Base-by-base conservation (phyloP, 1,140 invertebrate species). In the Littorina saxatilis region DNA sequence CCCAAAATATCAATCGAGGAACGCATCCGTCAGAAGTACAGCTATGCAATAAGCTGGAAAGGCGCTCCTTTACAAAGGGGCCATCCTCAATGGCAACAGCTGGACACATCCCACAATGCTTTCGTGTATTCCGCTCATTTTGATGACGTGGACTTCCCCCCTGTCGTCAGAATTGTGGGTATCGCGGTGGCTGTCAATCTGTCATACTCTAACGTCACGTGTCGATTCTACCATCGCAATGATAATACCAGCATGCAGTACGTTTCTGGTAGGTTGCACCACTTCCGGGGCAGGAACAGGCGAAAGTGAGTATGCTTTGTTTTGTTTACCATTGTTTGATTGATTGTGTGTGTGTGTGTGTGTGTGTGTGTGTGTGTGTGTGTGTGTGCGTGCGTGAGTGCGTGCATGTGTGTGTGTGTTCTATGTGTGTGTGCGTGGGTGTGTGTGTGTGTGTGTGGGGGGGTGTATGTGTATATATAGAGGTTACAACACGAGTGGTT, bases 61-160 rank as follows among this genome's bases (percentile, higher is more conserved):
- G 50, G 74, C 11, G 55, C 27, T 0, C 43, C 43, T 4, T 11
- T 76, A 5, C 2, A 9, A 1, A 39, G 32, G 47, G 74, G 50
- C 43, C 47, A 23, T 5, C 74, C 74, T 1, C 74, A 55, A 17
- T 76, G 74, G 74, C 74, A 76, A 27, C 15, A 11, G 17, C 29
- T 76, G 15, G 74, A 76, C 74, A 76, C n/a, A 9, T 2, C 13
- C 50, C 7, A 32, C 15, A 39, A 35, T 9, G 74, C 74, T n/a
- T 76, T 76, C 32, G 29, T 76, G 5, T 76, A 76, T 32, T 50
- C 29, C 50, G 74, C 74, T 29, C 74, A 76, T 29, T 76, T 32
- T 32, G 27, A 76, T 7, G 74, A 76, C 50, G 43, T 61, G 17
- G 43, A 58, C 13, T n/a, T 23, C 7, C 47, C 50, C 4, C 43